Conservation (phyloP, 1,140 invertebrate genomes). For the Heliothis subflexa region DNA sequence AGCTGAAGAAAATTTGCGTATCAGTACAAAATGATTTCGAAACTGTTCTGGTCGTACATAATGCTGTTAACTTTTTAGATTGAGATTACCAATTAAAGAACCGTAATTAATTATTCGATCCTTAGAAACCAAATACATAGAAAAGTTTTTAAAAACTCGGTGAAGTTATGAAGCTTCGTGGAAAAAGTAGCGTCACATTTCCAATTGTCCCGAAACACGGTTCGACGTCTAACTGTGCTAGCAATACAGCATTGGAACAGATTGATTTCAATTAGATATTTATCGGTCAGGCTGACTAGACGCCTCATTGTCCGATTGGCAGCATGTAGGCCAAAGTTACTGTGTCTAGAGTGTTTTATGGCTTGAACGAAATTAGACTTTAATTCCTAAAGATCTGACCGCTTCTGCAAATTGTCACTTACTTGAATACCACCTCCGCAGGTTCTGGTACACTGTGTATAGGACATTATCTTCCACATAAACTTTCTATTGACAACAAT, state of each 20-base stretch:
- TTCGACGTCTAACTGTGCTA: background rate
- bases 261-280: constrained; percentile 43
- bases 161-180: background rate
- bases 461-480: constrained; percentile 92
- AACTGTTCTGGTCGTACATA: too few relatives aligned
- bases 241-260: constrained; percentile 30
- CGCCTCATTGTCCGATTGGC: constrained; percentile 35
- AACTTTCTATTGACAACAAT: constrained; percentile 88
- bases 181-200: background rate
- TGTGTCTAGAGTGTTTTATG: constrained; percentile 29
- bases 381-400: background rate
- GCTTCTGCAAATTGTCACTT: background rate
- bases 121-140: background rate
- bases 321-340: constrained; percentile 43
- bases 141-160: background rate
- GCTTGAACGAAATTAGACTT: background rate
- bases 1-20: constrained; percentile 58
- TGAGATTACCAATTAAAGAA: too few relatives aligned
- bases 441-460: constrained; percentile 91
- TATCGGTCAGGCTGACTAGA: constrained; percentile 40
- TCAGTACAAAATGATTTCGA: background rate
- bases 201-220: constrained; percentile 15
- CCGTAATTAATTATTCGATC: too few relatives aligned
- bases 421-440: constrained; percentile 92
- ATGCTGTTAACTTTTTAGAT: too few relatives aligned